A percentile compares a stretch with the other conserved stretches of the same genome.
Evolutionary conservation across 2,797 vertebrate genomes (phyloP).

Genomic region (Adrianichthys oophorus): DNA sequence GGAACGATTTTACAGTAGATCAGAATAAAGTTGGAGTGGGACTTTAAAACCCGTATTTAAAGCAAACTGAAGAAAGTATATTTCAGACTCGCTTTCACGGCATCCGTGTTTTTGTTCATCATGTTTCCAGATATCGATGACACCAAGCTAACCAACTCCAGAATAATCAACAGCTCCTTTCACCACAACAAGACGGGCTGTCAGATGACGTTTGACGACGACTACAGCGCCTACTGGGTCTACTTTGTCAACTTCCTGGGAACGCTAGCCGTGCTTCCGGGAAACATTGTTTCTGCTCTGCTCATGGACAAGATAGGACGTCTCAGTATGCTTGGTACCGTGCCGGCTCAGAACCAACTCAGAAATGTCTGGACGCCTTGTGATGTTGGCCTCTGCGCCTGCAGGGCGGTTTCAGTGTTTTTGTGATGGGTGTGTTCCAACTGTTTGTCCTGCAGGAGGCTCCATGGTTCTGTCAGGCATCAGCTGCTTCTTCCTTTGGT

Average conservation of each 20-base stretch:
- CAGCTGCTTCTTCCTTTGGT: constrained; percentile 98
- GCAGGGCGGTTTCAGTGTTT: background rate
- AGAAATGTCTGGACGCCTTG: constrained; percentile 5
- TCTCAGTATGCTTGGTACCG: constrained; percentile 92
- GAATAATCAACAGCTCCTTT: constrained; percentile 89
- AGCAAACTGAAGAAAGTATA: no score
- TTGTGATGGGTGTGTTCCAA: constrained; percentile 1
- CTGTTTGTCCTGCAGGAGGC: constrained; percentile 79
- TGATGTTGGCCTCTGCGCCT: constrained; percentile 7
- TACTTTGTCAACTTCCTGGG: constrained; percentile 99
- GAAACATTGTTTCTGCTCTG: constrained; percentile 96
- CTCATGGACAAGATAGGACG: constrained; percentile 98
- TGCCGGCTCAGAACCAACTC: background rate
- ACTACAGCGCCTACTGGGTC: constrained; percentile 99
- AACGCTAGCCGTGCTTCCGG: constrained; percentile 93
- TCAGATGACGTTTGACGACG: constrained; percentile 94
- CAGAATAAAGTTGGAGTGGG: no score
- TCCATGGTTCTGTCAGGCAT: constrained; percentile 98
- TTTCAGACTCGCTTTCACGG: no score
- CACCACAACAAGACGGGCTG: constrained; percentile 92
- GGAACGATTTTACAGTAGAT: no score
- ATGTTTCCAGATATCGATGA: constrained; percentile 87
- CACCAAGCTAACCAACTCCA: constrained; percentile 85
- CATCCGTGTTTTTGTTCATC: constrained; percentile 1
- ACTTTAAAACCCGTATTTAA: no score